phyloP scores from a whole-genome alignment of 2,113 vertebrate species.

The Catagonus wagneri region DNA sequence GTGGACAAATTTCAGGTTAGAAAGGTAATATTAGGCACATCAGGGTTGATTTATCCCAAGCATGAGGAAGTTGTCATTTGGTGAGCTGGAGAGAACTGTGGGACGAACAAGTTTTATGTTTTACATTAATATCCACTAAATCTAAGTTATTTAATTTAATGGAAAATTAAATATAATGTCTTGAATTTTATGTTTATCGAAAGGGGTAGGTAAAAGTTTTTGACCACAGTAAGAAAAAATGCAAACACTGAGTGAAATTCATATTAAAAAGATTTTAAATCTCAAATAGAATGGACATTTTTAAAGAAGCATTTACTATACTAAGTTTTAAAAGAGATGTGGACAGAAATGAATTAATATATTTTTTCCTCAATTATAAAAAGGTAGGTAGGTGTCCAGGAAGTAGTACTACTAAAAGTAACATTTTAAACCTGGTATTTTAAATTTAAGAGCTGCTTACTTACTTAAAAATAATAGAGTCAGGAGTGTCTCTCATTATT shows the following conservation, averaged over 20 bases:
- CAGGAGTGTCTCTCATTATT: not conserved
- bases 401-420: not conserved
- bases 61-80: not conserved
- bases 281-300: constrained; percentile 1
- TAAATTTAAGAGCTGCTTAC: constrained; percentile 15
- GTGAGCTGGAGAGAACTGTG: not conserved
- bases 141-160: constrained; percentile 2
- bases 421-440: constrained; percentile 48
- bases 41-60: not conserved
- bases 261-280: constrained; percentile 28
- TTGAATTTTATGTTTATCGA: constrained; percentile 29
- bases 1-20: not conserved
- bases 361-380: not conserved
- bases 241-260: not conserved
- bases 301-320: not conserved
- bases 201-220: not conserved
- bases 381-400: not conserved
- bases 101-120: not conserved
- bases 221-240: not conserved
- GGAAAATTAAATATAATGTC: not conserved
- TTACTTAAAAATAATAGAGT: constrained; percentile 1
- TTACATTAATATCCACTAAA: constrained; percentile 5
- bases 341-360: not conserved
- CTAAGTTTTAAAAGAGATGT: constrained; percentile 3
- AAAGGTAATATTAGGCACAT: not conserved